Evolutionary conservation across 2,888 invertebrate species (phyloP), one percentile per base, ranked within the genome.

Genomic region (Notodonta ziczac): DNA sequence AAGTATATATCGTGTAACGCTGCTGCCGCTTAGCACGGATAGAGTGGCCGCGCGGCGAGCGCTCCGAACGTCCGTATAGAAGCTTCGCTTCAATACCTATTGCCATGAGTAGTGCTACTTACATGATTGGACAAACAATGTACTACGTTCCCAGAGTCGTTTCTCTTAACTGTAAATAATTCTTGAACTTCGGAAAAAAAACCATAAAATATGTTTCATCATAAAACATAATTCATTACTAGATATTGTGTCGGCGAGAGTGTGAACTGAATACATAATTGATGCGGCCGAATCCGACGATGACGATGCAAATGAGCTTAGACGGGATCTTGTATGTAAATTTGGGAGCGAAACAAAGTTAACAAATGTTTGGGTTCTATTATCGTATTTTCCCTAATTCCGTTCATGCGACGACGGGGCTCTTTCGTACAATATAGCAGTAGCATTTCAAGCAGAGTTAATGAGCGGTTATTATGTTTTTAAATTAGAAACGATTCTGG

Each of bases 221-320:
- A 16, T 56, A 54, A 69, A 65, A 66, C 64, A 56, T 65, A 56
- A 60, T 65, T 76, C 69, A 70, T 72, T 70, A 68, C 5, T 46
- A 62, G 9, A 48, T 53, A 44, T 53, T 58, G 60, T 32, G 58
- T 54, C 50, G 16, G 14, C 24, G 56, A 44, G 12, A 57, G 44
- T 69, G 52, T 32, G 63, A 60, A 58, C 54, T 44, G 64, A 69
- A 73, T 76, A 65, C 61, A 66, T 74, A 73, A 71, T 71, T 66
- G 66, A 73, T 67, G 61, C 54, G n/a, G 57, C 56, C 56, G 65
- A 67, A 65, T 73, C 62, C 58, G 60, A 59, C 60, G 62, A 67
- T 59, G 60, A 59, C 60, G 62, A 67, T 76, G 63, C 39, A 67
- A 71, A 75, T 66, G 54, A 61, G n/a, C 46, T 44, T 44, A 44